These are phyloP conservation scores for Eumacrocentrus americanus DNA, from an alignment of 2,888 invertebrate genomes.

Conservation along the genomic window DNA sequence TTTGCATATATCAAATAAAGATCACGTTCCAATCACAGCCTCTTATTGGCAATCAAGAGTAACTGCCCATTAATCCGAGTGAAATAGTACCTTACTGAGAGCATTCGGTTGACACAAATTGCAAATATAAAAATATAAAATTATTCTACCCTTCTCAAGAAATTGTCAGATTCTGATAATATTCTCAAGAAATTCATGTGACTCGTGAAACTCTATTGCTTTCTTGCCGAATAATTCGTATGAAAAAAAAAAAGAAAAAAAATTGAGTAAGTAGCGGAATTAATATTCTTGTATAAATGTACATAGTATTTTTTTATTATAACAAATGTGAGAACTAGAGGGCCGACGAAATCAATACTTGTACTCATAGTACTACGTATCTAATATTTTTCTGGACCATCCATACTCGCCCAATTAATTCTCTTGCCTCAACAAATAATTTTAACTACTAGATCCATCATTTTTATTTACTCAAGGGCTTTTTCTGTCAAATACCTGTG, in stretches of 20 bases:
- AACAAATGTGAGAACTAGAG: conserved; percentile 2
- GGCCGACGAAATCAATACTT: neutral
- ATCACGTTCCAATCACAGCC: conserved; percentile 33
- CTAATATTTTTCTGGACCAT: neutral
- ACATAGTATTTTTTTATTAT: neutral
- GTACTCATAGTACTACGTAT: neutral
- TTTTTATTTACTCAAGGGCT: neutral
- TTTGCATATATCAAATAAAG: conserved; percentile 10
- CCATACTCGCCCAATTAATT: no score
- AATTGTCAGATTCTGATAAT: neutral
- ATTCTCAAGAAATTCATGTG: neutral
- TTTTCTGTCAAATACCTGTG: neutral
- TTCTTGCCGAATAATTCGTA: conserved; percentile 15
- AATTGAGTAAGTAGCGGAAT: neutral
- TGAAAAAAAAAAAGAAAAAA: neutral
- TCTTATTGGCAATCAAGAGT: conserved; percentile 21
- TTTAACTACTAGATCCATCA: neutral
- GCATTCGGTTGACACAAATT: conserved; percentile 24
- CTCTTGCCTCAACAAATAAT: neutral
- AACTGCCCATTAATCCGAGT: conserved; percentile 9
- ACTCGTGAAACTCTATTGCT: neutral
- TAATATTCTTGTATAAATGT: conserved; percentile 11
- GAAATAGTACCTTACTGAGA: conserved; percentile 16
- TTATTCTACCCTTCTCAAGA: conserved; percentile 27
- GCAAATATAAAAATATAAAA: conserved; percentile 38